Conservation (phyloP, 2,113 vertebrate species). For the Corythoichthys intestinalis region DNA sequence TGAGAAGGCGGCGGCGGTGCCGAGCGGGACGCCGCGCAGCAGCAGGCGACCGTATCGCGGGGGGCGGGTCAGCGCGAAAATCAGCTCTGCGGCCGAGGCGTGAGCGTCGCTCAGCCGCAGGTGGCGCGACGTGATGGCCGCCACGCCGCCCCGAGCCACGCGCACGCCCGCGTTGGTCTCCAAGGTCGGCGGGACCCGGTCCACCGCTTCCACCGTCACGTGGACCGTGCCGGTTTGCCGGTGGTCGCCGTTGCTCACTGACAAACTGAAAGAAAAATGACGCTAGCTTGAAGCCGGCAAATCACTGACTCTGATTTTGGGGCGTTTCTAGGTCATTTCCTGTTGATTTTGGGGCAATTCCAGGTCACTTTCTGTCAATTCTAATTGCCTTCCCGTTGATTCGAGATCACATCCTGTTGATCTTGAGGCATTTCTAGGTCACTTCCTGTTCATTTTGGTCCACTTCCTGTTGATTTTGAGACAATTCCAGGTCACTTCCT, state of each 20-base stretch:
- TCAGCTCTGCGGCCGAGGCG: conserved; percentile 57
- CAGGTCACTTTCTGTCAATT: no score
- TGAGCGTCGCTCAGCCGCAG: conserved; percentile 69
- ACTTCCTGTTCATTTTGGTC: no score
- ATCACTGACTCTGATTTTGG: no score
- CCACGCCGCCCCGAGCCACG: conserved; percentile 44
- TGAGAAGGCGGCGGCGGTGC: conserved; percentile 41
- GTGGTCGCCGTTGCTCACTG: conserved; percentile 66
- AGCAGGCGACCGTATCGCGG: conserved; percentile 62
- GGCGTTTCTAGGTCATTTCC: no score
- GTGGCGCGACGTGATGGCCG: conserved; percentile 42
- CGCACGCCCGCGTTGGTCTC: conserved; percentile 56
- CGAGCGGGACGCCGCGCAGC: conserved; percentile 43
- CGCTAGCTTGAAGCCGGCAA: no score
- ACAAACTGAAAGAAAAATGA: conserved; percentile 60
- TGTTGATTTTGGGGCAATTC: no score
- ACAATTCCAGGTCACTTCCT: no score
- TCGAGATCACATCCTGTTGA: no score
- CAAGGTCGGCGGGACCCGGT: conserved; percentile 62
- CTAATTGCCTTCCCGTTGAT: no score
- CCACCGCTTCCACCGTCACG: conserved; percentile 56
- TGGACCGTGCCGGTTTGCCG: conserved; percentile 51
- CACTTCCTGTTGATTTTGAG: no score
- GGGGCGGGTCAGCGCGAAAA: conserved; percentile 50
- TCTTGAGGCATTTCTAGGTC: no score